These are phyloP conservation scores for Heteractis magnifica DNA, from an alignment of 92 coral and sea anemone genomes.

Conservation along the genomic window DNA sequence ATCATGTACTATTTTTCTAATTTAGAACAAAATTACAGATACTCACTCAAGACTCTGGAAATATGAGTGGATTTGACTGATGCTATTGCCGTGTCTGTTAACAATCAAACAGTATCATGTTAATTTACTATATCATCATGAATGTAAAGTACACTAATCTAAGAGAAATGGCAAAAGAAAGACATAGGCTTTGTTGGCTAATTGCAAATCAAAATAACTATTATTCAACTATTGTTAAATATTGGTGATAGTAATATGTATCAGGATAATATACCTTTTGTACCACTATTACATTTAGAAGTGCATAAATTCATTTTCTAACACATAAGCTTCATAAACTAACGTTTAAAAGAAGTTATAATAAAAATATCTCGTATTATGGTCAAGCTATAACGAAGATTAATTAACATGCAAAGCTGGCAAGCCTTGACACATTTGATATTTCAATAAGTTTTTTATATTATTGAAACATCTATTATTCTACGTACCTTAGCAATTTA, in stretches of 20 bases:
- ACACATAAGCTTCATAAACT: too few relatives aligned
- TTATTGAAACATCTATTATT: neutral
- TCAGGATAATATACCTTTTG: too few relatives aligned
- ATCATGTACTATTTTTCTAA: neutral
- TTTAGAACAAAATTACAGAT: neutral
- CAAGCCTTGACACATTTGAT: neutral
- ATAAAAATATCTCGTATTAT: neutral
- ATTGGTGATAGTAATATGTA: too few relatives aligned
- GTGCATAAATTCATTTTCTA: too few relatives aligned
- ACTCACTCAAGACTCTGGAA: conserved; percentile 66
- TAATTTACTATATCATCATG: too few relatives aligned
- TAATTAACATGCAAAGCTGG: neutral
- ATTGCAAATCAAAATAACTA: neutral
- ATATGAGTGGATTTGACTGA: conserved; percentile 43
- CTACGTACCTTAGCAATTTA: conserved; percentile 17
- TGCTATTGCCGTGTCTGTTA: conserved; percentile 54
- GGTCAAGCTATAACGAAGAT: neutral
- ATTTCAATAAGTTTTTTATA: neutral
- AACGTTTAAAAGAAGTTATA: too few relatives aligned
- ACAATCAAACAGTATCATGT: neutral
- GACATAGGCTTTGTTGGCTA: neutral
- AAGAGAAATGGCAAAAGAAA: neutral
- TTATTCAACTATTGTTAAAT: neutral
- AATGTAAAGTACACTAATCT: neutral
- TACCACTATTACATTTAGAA: too few relatives aligned